A percentile compares a stretch with the other conserved stretches of the same genome.
Evolutionary conservation across 2,888 invertebrate species (phyloP).

Genomic region (Linyphia triangularis): DNA sequence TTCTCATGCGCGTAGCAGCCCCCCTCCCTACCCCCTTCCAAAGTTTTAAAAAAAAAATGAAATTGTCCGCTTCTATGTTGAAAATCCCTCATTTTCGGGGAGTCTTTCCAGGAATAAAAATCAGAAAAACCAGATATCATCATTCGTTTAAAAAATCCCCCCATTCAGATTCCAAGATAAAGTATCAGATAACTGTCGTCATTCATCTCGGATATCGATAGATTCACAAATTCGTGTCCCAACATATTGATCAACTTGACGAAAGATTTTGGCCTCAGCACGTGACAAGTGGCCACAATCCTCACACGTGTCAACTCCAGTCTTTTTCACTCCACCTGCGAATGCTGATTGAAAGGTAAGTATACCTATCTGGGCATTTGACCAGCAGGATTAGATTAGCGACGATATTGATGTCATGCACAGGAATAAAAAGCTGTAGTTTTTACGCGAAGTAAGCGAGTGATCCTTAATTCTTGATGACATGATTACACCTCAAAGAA

Average conservation of each 20-base stretch:
- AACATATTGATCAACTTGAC: constrained; percentile 33
- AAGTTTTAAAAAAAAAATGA: too few relatives aligned
- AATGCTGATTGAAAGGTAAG: constrained; percentile 17
- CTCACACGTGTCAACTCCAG: constrained; percentile 24
- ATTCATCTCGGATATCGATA: constrained; percentile 18
- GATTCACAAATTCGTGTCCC: constrained; percentile 7
- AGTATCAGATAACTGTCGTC: constrained; percentile 18
- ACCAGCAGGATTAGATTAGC: constrained; percentile 10
- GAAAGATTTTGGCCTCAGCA: constrained; percentile 14
- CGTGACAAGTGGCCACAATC: constrained; percentile 21
- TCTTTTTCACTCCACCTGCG: constrained; percentile 25
- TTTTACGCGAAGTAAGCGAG: too few relatives aligned
- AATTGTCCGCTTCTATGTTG: too few relatives aligned
- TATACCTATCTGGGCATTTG: not conserved
- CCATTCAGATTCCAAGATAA: not conserved
- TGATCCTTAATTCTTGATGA: too few relatives aligned
- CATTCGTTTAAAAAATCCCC: too few relatives aligned
- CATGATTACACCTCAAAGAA: too few relatives aligned
- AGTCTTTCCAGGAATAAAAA: too few relatives aligned
- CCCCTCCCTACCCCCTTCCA: too few relatives aligned
- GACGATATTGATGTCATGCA: constrained; percentile 7
- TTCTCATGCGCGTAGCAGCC: too few relatives aligned
- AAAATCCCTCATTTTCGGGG: too few relatives aligned
- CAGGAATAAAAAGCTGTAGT: not conserved
- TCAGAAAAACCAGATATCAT: too few relatives aligned